A percentile compares a stretch with the other conserved stretches of the same genome.
These are phyloP conservation scores for Megalops cyprinoides DNA, from an alignment of 2,797 vertebrate species.

Conservation along the genomic window DNA sequence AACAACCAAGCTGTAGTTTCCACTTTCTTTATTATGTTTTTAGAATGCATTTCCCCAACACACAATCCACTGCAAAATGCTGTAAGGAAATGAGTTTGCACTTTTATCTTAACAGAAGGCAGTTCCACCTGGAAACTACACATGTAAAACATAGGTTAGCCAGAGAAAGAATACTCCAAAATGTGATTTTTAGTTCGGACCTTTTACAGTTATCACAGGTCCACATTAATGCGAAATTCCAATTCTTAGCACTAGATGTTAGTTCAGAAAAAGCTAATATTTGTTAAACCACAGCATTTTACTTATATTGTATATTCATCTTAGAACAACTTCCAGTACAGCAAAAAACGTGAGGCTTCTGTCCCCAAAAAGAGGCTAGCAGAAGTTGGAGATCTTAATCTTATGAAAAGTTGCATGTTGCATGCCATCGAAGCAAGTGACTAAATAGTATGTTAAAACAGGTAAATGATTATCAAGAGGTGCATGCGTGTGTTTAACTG, in stretches of 20 bases:
- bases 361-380: conserved; percentile 26
- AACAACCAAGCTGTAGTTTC: conserved; percentile 13
- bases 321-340: conserved; percentile 51
- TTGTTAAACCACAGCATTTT: conserved; percentile 13
- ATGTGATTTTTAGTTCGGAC: background rate
- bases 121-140: background rate
- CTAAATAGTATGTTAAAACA: conserved; percentile 28
- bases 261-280: background rate
- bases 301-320: background rate
- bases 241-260: background rate
- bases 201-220: background rate
- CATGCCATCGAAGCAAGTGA: conserved; percentile 36
- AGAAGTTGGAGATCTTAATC: conserved; percentile 37
- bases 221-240: conserved; percentile 11
- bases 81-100: conserved; percentile 41
- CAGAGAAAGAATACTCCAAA: no score
- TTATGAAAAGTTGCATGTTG: conserved; percentile 32
- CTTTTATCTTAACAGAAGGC: conserved; percentile 40
- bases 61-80: conserved; percentile 46
- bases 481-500: conserved; percentile 4
- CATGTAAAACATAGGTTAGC: background rate
- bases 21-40: conserved; percentile 45
- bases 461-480: conserved; percentile 17
- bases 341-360: conserved; percentile 40
- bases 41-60: conserved; percentile 25